These are phyloP conservation scores for Heteromurus nitidus DNA, from an alignment of 2,888 invertebrate species.

Conservation along the genomic window DNA sequence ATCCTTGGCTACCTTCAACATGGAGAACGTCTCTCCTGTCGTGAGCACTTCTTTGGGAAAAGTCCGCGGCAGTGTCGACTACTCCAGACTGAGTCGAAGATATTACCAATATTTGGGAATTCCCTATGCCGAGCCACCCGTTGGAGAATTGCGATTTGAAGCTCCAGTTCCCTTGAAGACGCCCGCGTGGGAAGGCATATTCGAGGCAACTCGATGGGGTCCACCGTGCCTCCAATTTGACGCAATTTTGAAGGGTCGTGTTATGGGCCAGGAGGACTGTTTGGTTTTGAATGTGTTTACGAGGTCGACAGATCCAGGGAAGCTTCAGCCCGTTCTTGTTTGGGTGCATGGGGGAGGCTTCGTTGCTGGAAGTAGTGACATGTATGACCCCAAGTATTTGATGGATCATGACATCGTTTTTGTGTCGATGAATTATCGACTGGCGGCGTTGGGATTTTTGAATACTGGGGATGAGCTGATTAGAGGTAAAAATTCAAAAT, in stretches of 20 bases:
- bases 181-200: conserved; percentile 59
- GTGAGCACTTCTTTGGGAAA: conserved; percentile 52
- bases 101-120: conserved; percentile 63
- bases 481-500: conserved; percentile 55
- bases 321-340: conserved; percentile 59
- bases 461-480: conserved; percentile 50
- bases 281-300: conserved; percentile 35
- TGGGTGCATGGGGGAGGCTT: conserved; percentile 68
- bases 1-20: conserved; percentile 12
- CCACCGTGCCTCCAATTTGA: conserved; percentile 67
- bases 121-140: conserved; percentile 59
- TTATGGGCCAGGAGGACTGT: conserved; percentile 64
- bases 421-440: conserved; percentile 51
- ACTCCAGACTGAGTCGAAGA: conserved; percentile 42
- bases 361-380: conserved; percentile 42
- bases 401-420: conserved; percentile 67
- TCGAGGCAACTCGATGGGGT: conserved; percentile 1
- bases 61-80: conserved; percentile 50
- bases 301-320: not conserved
- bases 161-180: conserved; percentile 35
- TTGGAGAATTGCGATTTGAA: conserved; percentile 60
- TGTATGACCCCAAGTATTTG: conserved; percentile 69
- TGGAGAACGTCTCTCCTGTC: conserved; percentile 51
- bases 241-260: conserved; percentile 59
- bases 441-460: conserved; percentile 51